Conservation (phyloP, 2,888 invertebrate species). For the Drosophila kambysellisi region DNA sequence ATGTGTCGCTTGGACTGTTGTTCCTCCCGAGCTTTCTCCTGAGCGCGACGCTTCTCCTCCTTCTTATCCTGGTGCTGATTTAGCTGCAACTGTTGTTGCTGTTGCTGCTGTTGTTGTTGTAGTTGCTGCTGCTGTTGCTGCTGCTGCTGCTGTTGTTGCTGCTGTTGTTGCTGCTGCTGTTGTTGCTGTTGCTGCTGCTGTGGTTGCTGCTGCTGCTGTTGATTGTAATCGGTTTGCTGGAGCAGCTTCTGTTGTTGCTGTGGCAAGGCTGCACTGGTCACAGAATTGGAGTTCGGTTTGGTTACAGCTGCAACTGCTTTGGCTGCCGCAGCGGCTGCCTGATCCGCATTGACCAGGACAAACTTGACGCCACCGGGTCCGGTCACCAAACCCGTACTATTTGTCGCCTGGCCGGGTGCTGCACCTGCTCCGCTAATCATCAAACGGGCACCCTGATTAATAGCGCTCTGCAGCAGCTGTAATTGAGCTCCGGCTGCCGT, state of each 20-base stretch:
- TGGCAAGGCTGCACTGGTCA: slow-evolving; percentile 26
- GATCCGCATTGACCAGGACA: slow-evolving; percentile 83
- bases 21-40: slow-evolving; percentile 65
- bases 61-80: slow-evolving; percentile 47
- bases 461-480: slow-evolving; percentile 69
- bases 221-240: slow-evolving; percentile 33
- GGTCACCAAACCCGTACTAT: slow-evolving; percentile 70
- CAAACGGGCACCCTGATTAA: slow-evolving; percentile 72
- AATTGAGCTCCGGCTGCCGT: slow-evolving; percentile 53
- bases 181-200: slow-evolving; percentile 23
- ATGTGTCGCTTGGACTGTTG: slow-evolving; percentile 65
- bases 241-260: slow-evolving; percentile 36
- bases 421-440: slow-evolving; percentile 64
- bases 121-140: slow-evolving; percentile 22
- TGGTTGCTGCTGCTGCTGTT: slow-evolving; percentile 36
- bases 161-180: slow-evolving; percentile 22
- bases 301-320: slow-evolving; percentile 53
- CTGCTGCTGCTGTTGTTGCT: slow-evolving; percentile 39
- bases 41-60: slow-evolving; percentile 64
- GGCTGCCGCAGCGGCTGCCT: slow-evolving; percentile 51
- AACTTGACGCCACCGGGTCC: slow-evolving; percentile 84
- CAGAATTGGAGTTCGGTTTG: slow-evolving; percentile 33
- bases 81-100: slow-evolving; percentile 42
- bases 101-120: slow-evolving; percentile 48
- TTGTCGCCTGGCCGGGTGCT: slow-evolving; percentile 41